Conservation (phyloP, 2,888 invertebrate species). For the Pomacea canaliculata region DNA sequence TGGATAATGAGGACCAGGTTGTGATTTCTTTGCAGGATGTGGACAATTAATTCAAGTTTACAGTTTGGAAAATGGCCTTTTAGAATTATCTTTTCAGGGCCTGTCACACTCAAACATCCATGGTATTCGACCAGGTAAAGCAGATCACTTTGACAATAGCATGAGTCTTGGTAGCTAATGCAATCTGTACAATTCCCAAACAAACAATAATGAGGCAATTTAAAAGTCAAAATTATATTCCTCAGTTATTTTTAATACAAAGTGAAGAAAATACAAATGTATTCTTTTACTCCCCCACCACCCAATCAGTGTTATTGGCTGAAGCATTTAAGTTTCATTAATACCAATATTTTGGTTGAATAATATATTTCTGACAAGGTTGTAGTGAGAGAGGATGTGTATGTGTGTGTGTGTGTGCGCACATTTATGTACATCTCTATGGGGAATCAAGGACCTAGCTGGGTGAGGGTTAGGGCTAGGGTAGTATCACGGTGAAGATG, state of each 20-base stretch:
- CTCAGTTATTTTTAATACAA: not conserved
- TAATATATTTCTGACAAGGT: too few species aligned
- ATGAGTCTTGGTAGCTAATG: not conserved
- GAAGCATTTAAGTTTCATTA: too few species aligned
- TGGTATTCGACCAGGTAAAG: constrained; percentile 49
- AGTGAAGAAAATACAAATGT: not conserved
- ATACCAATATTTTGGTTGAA: too few species aligned
- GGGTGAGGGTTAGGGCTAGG: too few species aligned
- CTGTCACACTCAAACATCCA: constrained; percentile 49
- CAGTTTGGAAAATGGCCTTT: constrained; percentile 21
- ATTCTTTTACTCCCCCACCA: too few species aligned
- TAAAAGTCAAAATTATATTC: not conserved
- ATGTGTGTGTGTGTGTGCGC: too few species aligned
- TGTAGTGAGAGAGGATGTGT: too few species aligned
- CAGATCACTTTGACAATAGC: not conserved
- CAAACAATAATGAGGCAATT: not conserved
- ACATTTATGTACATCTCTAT: too few species aligned
- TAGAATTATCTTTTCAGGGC: constrained; percentile 26
- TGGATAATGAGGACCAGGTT: not conserved
- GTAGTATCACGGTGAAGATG: too few species aligned
- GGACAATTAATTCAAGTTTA: constrained; percentile 49
- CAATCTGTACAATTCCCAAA: too few species aligned
- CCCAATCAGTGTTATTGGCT: too few species aligned
- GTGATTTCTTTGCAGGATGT: constrained; percentile 42
- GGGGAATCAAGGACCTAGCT: too few species aligned